A percentile compares a stretch with the other conserved stretches of the same genome.
Evolutionary conservation across 2,113 vertebrate species (phyloP).

Genomic region (Spea bombifrons): DNA sequence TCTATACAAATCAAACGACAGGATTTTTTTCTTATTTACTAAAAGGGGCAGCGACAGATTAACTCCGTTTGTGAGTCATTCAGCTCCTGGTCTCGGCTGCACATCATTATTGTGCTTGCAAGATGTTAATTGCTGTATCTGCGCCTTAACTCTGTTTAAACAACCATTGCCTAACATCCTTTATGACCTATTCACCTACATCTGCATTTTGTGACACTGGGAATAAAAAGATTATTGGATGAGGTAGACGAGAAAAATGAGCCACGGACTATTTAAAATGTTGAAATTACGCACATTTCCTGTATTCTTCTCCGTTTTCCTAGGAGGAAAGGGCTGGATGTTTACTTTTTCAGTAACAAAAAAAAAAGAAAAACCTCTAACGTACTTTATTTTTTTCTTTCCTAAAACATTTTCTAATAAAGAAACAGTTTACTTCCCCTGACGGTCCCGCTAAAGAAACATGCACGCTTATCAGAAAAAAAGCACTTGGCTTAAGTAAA

Average conservation of each 20-base stretch:
- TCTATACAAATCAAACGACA: too few relatives aligned
- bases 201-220: neutral
- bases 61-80: conserved; percentile 16
- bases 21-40: neutral
- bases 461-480: too few relatives aligned
- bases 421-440: too few relatives aligned
- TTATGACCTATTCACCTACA: conserved; percentile 18
- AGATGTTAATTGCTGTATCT: neutral
- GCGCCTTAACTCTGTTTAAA: neutral
- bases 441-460: too few relatives aligned
- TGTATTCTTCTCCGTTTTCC: conserved; percentile 2
- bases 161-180: conserved; percentile 8
- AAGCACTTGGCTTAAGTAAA: too few relatives aligned
- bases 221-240: neutral
- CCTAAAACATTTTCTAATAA: too few relatives aligned
- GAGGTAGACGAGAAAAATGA: neutral
- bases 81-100: neutral
- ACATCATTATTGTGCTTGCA: neutral
- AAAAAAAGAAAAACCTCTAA: neutral
- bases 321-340: neutral
- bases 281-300: neutral
- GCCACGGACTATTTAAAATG: neutral
- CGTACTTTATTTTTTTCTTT: neutral
- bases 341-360: neutral
- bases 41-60: neutral